Percentiles rank a stretch among this genome's conserved stretches.
These are phyloP conservation scores for Acanthurus lineatus DNA, from an alignment of 2,797 vertebrate species.

Conservation along the genomic window DNA sequence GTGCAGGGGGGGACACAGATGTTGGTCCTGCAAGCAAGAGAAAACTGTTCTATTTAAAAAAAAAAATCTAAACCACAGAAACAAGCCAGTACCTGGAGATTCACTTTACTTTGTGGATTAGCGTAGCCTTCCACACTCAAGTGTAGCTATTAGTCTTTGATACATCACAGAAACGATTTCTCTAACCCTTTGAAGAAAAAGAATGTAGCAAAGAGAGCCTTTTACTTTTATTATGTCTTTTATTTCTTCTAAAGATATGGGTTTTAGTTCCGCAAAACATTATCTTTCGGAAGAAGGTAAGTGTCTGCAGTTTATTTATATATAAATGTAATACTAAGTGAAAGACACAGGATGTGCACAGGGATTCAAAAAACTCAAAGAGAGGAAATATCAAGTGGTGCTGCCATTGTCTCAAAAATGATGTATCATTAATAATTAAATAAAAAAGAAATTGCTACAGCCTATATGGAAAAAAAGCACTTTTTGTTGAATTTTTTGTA, in stretches of 20 bases:
- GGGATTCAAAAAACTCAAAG: no score
- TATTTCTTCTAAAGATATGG: no score
- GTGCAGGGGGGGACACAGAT: slow-evolving; percentile 9
- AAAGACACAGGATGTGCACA: no score
- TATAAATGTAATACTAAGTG: no score
- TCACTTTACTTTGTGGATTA: slow-evolving; percentile 59
- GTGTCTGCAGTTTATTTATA: no score
- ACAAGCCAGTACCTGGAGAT: slow-evolving; percentile 53
- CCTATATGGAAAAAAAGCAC: slow-evolving; percentile 8
- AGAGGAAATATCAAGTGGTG: no score
- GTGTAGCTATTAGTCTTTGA: slow-evolving; percentile 52
- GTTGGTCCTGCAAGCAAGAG: slow-evolving; percentile 12
- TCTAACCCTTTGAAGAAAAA: slow-evolving; percentile 33
- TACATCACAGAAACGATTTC: slow-evolving; percentile 40
- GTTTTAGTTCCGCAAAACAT: no score
- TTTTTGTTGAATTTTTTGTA: neutral
- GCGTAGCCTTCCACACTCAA: slow-evolving; percentile 19
- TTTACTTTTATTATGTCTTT: slow-evolving; percentile 38
- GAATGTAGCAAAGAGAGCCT: slow-evolving; percentile 28
- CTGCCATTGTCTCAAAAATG: no score
- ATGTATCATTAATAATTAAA: no score
- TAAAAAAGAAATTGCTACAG: no score
- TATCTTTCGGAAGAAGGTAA: no score
- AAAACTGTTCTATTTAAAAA: slow-evolving; percentile 29
- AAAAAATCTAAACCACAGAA: slow-evolving; percentile 37